Percentiles rank a stretch among this genome's conserved stretches.
phyloP scores from a whole-genome alignment of 2,113 vertebrate species.

The Grammomys dolichurus region DNA sequence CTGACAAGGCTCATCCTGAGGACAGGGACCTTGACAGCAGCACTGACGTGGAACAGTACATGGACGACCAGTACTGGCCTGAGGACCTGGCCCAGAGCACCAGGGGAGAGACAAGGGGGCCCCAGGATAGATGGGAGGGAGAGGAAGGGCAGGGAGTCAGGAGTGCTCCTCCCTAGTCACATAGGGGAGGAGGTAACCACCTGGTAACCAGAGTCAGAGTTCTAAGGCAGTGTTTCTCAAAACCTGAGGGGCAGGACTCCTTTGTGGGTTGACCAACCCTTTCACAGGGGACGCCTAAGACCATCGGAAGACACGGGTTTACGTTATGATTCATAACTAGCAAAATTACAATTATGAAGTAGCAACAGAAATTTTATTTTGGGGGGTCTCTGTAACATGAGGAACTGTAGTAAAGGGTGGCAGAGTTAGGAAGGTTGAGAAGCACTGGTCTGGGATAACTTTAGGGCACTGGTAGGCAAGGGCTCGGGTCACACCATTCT shows the following conservation, averaged over 20 bases:
- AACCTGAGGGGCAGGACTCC: background rate
- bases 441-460: background rate
- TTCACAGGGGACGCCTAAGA: background rate
- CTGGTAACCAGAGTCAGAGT: background rate
- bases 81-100: constrained; percentile 85
- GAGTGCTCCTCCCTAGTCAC: background rate
- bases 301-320: background rate
- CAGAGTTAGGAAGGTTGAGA: background rate
- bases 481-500: background rate
- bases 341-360: background rate
- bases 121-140: background rate
- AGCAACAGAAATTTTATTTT: background rate
- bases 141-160: background rate
- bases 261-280: background rate
- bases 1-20: background rate
- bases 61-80: constrained; percentile 97
- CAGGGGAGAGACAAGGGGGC: constrained; percentile 59
- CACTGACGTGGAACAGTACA: constrained; percentile 88
- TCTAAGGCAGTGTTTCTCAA: background rate
- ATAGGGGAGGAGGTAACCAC: background rate
- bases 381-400: background rate
- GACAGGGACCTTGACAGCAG: constrained; percentile 67
- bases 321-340: background rate
- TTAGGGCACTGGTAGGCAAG: background rate
- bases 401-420: background rate